Base-by-base conservation (phyloP, 1,140 invertebrate species). In the Anagrus nilaparvatae region DNA sequence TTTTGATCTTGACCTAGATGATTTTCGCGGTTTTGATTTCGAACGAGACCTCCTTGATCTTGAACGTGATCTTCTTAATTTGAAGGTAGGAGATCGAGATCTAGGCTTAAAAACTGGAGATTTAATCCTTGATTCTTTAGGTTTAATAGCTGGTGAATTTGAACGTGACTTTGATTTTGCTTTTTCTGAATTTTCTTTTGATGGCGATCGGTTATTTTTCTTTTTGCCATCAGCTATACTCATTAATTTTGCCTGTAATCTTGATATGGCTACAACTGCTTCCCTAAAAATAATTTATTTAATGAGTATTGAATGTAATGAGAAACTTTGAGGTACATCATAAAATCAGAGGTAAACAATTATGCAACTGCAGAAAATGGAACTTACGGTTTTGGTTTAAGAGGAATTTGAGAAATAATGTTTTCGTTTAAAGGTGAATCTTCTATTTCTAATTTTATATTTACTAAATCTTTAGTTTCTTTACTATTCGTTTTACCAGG, bases 181-280 rank as follows among this genome's bases (percentile, higher is more conserved):
- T 19, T 58, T 38, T 13, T 47, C 45, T 23, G 17, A 9, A 5
- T 12, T 24, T 13, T 5, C 28, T 30, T 30, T 30, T 4, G 67
- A 65, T 9, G 66, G 60, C 2, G 69, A 66, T 12, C 62, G 55
- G 41, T 61, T 63, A 9, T 55, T 62, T 23, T 67, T 65, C 43
- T 69, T 67, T 40, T 67, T 69, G 0, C 70, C 69, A 39, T 70
- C 70, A 2, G 74, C 72, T 40, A 76, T 71, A 17, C 73, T 74
- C 69, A 76, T 71, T 41, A 77, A 47, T 50, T 75, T 76, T 0
- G 74, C 75, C 59, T 76, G 74, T 1, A 76, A 58, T 51, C 73
- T 64, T 3, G 73, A 75, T 35, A 77, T 72, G 7, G 69, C 65
- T 9, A 72, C 71, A 10, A 60, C 60, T 1, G 63, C 65, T 55